Evolutionary conservation across 2,113 vertebrate genomes (phyloP), one percentile per base, ranked within the genome.

Genomic region (Hemiprocne comata): DNA sequence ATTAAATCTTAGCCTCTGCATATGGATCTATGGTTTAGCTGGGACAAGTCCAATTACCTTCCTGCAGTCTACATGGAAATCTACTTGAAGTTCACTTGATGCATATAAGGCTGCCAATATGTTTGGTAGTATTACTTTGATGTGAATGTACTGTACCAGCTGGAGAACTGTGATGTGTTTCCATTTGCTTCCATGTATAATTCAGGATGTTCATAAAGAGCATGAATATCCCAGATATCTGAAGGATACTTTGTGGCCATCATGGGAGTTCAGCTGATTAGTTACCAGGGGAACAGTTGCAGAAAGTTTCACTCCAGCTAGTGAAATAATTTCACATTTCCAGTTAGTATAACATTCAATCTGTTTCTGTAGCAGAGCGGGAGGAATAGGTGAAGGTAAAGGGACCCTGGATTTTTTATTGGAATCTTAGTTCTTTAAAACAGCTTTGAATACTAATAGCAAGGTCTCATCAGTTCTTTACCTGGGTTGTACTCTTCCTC

Each of bases 121-220:
- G 84, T 80, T 90, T 60, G 74, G 51, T 66, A 13, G 48, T 51
- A 51, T 70, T 78, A 78, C 72, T 73, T 55, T 84, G 78, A 61
- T 91, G 88, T 72, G 93, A 72, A 55, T 75, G 65, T 48, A 48
- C 88, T 67, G 40, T 74, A 53, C 13, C 85, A 75, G 79, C 87
- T 95, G 76, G 16, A 84, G 79, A 60, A 9, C 69, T 65, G 75
- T 50, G 65, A 85, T 81, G 55, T 44, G 61, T 46, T 95, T 83
- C 88, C 57, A 71, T 94, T 90, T 93, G 69, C 92, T 88, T 20
- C 89, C 85, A 88, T 88, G 83, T 60, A 80, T 95, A 92, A 95
- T 94, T 95, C 90, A 94, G 85, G 36, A 77, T 3, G 19, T 86
- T 73, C 72, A 67, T 87, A 58, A 62, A 66, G 75, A 92, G 79